Conservation (phyloP, 2,113 vertebrate species). For the Mellivora capensis region DNA sequence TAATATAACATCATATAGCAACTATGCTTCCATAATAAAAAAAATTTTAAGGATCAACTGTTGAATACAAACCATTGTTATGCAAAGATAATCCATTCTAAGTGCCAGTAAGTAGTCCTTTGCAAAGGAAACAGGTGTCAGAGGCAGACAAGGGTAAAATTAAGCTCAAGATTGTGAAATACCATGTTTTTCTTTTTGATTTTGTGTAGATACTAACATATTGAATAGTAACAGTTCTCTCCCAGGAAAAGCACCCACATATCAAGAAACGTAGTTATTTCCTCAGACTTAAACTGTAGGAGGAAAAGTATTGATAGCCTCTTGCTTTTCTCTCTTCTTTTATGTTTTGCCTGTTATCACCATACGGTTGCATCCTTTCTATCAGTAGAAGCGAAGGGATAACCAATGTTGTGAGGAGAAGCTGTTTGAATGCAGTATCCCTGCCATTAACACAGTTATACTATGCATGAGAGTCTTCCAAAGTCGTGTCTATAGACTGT, state of each 20-base stretch:
- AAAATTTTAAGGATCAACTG: not conserved
- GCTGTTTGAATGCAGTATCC: not conserved
- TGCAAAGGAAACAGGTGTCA: constrained; percentile 46
- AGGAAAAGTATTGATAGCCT: not conserved
- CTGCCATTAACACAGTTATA: not conserved
- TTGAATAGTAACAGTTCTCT: not conserved
- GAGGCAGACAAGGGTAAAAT: not conserved
- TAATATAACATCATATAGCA: not conserved
- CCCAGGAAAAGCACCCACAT: not conserved
- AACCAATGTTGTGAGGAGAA: not conserved
- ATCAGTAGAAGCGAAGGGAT: not conserved
- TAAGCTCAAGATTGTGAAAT: not conserved
- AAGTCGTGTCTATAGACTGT: not conserved
- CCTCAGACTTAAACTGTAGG: not conserved
- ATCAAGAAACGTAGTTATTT: not conserved
- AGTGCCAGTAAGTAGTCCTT: not conserved
- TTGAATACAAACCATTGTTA: not conserved
- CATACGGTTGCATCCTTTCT: not conserved
- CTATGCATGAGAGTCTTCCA: not conserved
- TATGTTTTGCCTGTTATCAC: not conserved
- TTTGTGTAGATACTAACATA: not conserved
- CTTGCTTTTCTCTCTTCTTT: not conserved
- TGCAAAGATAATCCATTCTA: not conserved
- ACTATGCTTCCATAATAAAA: not conserved
- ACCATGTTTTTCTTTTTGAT: not conserved